Evolutionary conservation across 2,797 vertebrate genomes (phyloP), one percentile per base, ranked within the genome.

Genomic region (Lacerta viridis): DNA sequence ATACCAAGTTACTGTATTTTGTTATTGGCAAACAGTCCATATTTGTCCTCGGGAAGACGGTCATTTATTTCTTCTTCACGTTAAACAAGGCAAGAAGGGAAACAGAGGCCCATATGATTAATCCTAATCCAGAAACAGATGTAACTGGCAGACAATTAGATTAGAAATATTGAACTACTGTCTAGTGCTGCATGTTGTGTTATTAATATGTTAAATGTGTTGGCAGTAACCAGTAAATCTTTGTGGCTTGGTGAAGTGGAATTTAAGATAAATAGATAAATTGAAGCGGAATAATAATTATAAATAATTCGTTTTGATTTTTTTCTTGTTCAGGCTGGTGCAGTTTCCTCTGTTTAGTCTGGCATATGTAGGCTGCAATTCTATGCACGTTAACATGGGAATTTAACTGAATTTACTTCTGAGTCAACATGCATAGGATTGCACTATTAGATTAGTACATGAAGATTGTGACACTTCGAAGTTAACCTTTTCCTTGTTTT

Each of bases 101-200:
- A 55, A 61, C n/a, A 80, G 8, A 59, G 78, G 3, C 50, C 59
- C n/a, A 80, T 20, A n/a, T 33, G 20, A 61, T 80, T 80, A 59
- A 80, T 80, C 55, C 79, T 80, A n/a, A 61, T 80, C n/a, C 55
- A 80, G 55, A 80, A 80, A 39, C 20, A 80, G 78, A 80, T 80
- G 55, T 80, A 80, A 80, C 33, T 59, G 79, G 33, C n/a, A 25
- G 29, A 80, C 29, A 33, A 80, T 15, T 59, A 50, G 33, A 80
- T 80, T 59, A 61, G 78, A 59, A 55, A 33, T 80, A 80, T 80
- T 20, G 77, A 79, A 50, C 77, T 55, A 36, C 50, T 59, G 78
- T 79, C 17, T 55, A 79, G 23, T 55, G 50, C 50, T 80, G 17
- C 78, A 20, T 80, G 78, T 36, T 80, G 78, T 59, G 50, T 33